Evolutionary conservation across 2,888 invertebrate genomes (phyloP), one percentile per base, ranked within the genome.

Genomic region (Atethmia centrago): DNA sequence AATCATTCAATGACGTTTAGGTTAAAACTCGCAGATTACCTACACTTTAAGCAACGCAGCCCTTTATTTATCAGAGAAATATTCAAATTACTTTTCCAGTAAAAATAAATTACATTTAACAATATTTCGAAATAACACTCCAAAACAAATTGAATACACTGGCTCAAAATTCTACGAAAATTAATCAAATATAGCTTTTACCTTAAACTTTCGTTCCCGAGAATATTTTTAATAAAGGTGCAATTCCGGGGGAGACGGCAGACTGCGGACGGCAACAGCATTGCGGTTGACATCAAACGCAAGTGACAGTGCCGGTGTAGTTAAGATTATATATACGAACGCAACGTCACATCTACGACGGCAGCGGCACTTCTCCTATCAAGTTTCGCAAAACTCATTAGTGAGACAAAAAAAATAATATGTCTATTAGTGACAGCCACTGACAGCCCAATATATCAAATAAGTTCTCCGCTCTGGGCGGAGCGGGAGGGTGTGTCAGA

Each of bases 211-310:
- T n/a, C 28, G 31, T 8, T 56, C 55, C 19, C 10, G 1, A 69
- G 47, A 71, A 71, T 49, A 45, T 36, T 47, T 70, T 28, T 36
- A 56, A 56, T 51, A 42, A 19, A 59, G 14, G 14, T 59, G n/a
- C 36, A 3, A 19, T 42, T 61, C 7, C 1, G 16, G 28, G n/a
- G 2, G 21, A 3, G 36, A 25, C 19, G 10, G 36, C 51, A n/a
- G 10, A 40, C 36, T 2, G 19, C 19, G 7, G 25, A 2, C 36
- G 0, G 42, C 7, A n/a, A 16, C 10, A 7, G 25, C 12, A 1
- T 14, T 45, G 28, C 21, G 0, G 21, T 28, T 3, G 28, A 45
- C 3, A 28, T 12, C 19, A 19, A 19, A 47, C 7, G 19, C 12
- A n/a, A 12, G n/a, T 1, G 4, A 5, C n/a, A 12, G n/a, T 10